Evolutionary conservation across 2,113 vertebrate genomes (phyloP).

Genomic region (Petromus typicus): DNA sequence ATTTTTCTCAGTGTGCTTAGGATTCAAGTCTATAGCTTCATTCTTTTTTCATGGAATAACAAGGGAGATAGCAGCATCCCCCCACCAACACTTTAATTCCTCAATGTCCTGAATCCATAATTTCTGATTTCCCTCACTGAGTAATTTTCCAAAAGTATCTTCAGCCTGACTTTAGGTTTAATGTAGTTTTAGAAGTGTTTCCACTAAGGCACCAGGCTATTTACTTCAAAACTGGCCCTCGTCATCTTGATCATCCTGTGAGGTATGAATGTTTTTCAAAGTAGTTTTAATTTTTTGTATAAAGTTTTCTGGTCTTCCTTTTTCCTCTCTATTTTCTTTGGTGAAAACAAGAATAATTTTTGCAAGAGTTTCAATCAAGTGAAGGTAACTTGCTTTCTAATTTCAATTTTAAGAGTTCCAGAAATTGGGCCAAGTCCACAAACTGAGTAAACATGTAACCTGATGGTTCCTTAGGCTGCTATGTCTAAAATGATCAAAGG

Average conservation of each 20-base stretch:
- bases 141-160: slow-evolving; percentile 46
- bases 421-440: not conserved
- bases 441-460: not conserved
- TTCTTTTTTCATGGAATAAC: slow-evolving; percentile 54
- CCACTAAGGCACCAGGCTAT: not conserved
- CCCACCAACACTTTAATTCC: slow-evolving; percentile 46
- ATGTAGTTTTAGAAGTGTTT: slow-evolving; percentile 14
- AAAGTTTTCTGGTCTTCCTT: not conserved
- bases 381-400: not conserved
- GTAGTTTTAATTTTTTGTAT: slow-evolving; percentile 33
- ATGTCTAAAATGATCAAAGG: not conserved
- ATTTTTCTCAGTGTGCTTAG: slow-evolving; percentile 33
- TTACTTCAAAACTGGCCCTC: slow-evolving; percentile 50
- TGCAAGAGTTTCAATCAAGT: not conserved
- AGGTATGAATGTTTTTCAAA: not conserved
- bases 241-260: slow-evolving; percentile 28
- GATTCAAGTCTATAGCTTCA: slow-evolving; percentile 66
- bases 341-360: not conserved
- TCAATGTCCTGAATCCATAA: slow-evolving; percentile 10
- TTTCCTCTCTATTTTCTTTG: slow-evolving; percentile 1
- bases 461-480: not conserved
- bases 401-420: not conserved
- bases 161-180: not conserved
- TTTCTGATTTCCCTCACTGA: slow-evolving; percentile 49
- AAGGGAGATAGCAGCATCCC: slow-evolving; percentile 23